Evolutionary conservation across 2,113 vertebrate genomes (phyloP), one percentile per base, ranked within the genome.

Genomic region (Anguilla rostrata): DNA sequence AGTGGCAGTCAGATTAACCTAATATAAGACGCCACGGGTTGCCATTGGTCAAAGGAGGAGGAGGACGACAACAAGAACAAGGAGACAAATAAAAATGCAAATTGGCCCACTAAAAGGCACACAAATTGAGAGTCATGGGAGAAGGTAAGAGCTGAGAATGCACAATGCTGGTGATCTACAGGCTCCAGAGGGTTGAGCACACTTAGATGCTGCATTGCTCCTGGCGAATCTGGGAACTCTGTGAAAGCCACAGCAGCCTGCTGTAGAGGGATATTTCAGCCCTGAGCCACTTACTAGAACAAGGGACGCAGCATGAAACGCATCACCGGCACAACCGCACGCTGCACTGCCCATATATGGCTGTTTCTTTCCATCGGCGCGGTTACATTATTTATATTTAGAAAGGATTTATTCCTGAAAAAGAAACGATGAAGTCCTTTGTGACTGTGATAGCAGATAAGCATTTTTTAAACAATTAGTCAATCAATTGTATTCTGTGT

Each of bases 31-130:
- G n/a, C 9, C n/a, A 12, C 34, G 71, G 26, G 29, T 9, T 34
- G 71, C n/a, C n/a, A 75, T 75, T 75, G n/a, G 71, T 34, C n/a
- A 75, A n/a, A 75, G 71, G 71, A 75, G n/a, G n/a, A 26, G n/a
- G 71, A 75, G 11, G 9, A 75, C 4, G 9, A 34, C 15, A 34
- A 66, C 4, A 26, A 66, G 60, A 26, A 66, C 4, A 26, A 66
- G 18, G 7, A 66, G 60, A 26, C 18, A 6, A 66, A 66, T 3
- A 66, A 7, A 11, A 20, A 66, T 66, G 60, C 22, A 66, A 66
- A 66, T 66, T 6, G 5, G 18, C 60, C 26, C 60, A 66, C 26
- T 8, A 34, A 75, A 26, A 75, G n/a, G n/a, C 22, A 75, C 2
- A 75, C 26, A 34, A 66, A 26, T 22, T 75, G 71, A 75, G n/a